Conservation (phyloP, 2,113 vertebrate species). For the Alectura lathami region DNA sequence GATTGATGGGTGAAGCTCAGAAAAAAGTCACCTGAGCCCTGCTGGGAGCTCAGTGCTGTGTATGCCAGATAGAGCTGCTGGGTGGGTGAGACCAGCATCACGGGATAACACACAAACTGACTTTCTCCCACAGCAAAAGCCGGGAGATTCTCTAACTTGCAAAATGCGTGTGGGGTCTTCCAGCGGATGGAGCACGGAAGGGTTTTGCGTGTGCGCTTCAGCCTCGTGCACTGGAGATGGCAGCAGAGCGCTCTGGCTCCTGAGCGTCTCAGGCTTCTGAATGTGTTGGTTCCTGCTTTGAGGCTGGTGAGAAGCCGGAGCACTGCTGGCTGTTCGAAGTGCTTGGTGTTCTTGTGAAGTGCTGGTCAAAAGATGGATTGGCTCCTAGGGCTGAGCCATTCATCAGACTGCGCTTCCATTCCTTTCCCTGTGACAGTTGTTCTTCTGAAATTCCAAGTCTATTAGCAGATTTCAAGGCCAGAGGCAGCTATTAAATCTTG, state of each 20-base stretch:
- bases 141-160: background rate
- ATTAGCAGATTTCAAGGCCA: background rate
- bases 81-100: background rate
- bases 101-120: fast-evolving
- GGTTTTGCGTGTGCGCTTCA: background rate
- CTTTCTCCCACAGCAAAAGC: background rate
- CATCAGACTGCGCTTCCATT: background rate
- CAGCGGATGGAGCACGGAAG: fast-evolving
- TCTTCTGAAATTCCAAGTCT: background rate
- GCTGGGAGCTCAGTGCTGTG: background rate
- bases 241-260: conserved; percentile 19
- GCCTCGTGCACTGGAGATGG: background rate
- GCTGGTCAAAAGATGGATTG: background rate
- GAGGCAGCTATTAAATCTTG: background rate
- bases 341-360: background rate
- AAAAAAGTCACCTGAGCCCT: background rate
- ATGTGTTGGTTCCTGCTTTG: background rate
- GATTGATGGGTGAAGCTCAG: background rate
- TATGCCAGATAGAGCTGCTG: background rate
- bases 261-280: fast-evolving
- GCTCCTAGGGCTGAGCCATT: background rate
- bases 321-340: background rate
- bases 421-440: background rate
- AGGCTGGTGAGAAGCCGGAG: background rate
- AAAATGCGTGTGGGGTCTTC: fast-evolving